phyloP scores from a whole-genome alignment of 2,113 vertebrate genomes.

The Ptilonorhynchus violaceus region DNA sequence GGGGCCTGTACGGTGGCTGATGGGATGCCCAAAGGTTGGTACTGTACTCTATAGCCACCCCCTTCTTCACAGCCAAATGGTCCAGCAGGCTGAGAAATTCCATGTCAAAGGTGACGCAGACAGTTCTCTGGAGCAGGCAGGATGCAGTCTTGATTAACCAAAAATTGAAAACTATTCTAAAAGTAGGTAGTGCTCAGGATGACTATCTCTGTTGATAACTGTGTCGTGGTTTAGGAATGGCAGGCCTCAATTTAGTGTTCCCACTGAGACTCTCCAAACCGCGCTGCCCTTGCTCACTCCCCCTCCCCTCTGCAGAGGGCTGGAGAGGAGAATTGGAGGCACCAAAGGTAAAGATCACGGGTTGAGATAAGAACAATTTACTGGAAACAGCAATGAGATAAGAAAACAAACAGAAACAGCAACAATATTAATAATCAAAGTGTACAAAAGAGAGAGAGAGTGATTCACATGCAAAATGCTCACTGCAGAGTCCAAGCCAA shows the following conservation, averaged over 20 bases:
- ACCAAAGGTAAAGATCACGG: fast-evolving
- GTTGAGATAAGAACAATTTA: background rate
- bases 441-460: background rate
- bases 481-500: background rate
- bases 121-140: background rate
- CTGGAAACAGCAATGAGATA: background rate
- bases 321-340: background rate
- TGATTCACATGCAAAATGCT: background rate
- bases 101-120: background rate
- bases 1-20: fast-evolving
- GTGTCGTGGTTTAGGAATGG: background rate
- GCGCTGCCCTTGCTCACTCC: background rate
- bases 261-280: background rate
- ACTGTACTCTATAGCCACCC: background rate
- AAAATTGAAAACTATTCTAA: background rate
- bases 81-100: background rate
- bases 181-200: background rate
- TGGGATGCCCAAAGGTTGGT: background rate
- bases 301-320: background rate
- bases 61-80: background rate
- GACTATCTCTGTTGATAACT: background rate
- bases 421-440: background rate
- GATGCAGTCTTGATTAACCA: background rate
- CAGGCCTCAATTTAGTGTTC: background rate
- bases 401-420: background rate